Conservation (phyloP, 2,888 invertebrate species). For the Allolobophora icterica region DNA sequence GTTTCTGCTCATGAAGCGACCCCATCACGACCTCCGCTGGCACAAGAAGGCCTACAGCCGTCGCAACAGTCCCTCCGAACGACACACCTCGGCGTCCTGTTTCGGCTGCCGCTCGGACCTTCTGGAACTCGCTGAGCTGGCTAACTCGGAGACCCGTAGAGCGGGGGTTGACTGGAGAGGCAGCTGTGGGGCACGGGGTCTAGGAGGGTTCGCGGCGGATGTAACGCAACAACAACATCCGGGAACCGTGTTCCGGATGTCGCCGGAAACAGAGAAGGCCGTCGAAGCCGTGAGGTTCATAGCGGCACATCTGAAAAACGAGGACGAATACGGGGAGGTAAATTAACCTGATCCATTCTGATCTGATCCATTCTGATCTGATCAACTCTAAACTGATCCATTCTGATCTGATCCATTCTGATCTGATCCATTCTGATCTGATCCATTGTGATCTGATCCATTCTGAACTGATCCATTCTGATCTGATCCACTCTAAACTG, state of each 20-base stretch:
- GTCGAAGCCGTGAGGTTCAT: conserved; percentile 99
- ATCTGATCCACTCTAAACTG: too few species aligned
- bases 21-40: conserved; percentile 67
- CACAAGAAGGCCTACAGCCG: conserved; percentile 62
- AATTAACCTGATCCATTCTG: not conserved
- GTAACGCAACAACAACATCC: conserved; percentile 1
- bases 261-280: conserved; percentile 75
- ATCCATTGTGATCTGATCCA: too few species aligned
- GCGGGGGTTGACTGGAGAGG: conserved; percentile 4
- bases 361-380: too few species aligned
- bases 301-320: conserved; percentile 82
- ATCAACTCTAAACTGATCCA: too few species aligned
- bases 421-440: not conserved
- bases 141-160: not conserved
- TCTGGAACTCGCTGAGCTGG: conserved; percentile 5
- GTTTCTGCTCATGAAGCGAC: conserved; percentile 91
- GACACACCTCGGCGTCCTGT: conserved; percentile 8
- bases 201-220: not conserved
- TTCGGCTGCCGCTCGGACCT: conserved; percentile 20
- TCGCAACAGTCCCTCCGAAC: conserved; percentile 36
- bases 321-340: conserved; percentile 70
- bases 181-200: not conserved
- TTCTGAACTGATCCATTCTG: too few species aligned
- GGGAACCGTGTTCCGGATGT: conserved; percentile 76
- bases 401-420: too few species aligned